Base-by-base conservation (phyloP, 2,113 vertebrate species). In the Sclerurus mexicanus region DNA sequence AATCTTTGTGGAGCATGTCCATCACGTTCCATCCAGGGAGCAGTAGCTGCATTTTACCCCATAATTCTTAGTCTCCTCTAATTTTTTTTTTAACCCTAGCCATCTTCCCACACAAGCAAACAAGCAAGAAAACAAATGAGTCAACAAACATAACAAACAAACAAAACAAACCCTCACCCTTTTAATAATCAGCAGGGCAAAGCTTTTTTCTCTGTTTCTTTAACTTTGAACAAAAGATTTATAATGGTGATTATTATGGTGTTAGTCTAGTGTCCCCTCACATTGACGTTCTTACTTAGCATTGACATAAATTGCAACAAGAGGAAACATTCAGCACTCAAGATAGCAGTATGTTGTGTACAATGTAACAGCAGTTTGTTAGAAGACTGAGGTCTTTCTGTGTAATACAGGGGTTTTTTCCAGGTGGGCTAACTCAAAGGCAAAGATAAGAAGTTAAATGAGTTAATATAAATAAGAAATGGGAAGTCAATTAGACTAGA, bases 111-210 rank as follows among this genome's bases (percentile, higher is more conserved):
- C 14, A 35, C 14, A 35, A 59, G 14, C 33, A 58, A 58, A n/a
- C 56, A 56, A 56, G 12, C 20, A n/a, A 22, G 33, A 10, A 52
- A 50, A 33, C 27, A 16, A 60, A 60, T 17, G 30, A 63, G 28
- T 6, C 18, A 52, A 53, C 2, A 56, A 55, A 17, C 12, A 58
- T 25, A 31, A 18, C 31, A 56, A 25, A 4, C 3, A 40, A 42
- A 42, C 18, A 20, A 42, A 40, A 40, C 40, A 40, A 42, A 13
- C 4, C 13, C 20, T 10, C 3, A 1, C 0, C 1, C 3, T 55
- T 47, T 6, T 35, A 55, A 14, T 17, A 40, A 39, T 19, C 13
- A 68, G 4, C 5, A 58, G 4, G 6, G 1, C 3, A 69, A 55
- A 24, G 25, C 1, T 46, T 35, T 42, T 84, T n/a, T 60, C 68